Conservation (phyloP, 2,888 invertebrate genomes). For the Cylindroiulus punctatus region DNA sequence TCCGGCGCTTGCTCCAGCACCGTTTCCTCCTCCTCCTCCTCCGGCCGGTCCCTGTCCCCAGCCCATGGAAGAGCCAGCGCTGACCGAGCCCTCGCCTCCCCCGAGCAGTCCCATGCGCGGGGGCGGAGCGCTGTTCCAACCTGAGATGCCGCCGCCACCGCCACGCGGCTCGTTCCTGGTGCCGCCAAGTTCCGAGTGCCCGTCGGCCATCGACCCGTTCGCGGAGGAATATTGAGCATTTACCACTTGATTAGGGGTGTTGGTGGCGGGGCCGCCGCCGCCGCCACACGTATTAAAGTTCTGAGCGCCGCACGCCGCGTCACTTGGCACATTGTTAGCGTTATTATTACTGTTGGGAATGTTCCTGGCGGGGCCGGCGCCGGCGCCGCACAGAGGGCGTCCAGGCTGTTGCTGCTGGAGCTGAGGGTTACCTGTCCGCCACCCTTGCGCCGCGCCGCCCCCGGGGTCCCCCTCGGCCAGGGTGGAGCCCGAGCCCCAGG, state of each 20-base stretch:
- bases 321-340: slow-evolving; percentile 52
- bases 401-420: slow-evolving; percentile 21
- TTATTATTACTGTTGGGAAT: slow-evolving; percentile 55
- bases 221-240: slow-evolving; percentile 56
- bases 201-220: slow-evolving; percentile 49
- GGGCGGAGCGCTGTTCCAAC: slow-evolving; percentile 63
- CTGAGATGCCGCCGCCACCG: slow-evolving; percentile 51
- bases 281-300: slow-evolving; percentile 49
- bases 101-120: slow-evolving; percentile 76
- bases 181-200: slow-evolving; percentile 17
- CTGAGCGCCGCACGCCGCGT: slow-evolving; percentile 19
- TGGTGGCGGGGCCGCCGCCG: slow-evolving; percentile 18
- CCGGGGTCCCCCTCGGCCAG: slow-evolving; percentile 33
- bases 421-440: slow-evolving; percentile 50
- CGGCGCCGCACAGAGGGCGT: slow-evolving; percentile 31
- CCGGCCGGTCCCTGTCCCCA: slow-evolving; percentile 71
- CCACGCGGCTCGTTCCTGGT: slow-evolving; percentile 53
- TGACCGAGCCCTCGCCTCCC: slow-evolving; percentile 84
- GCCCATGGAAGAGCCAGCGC: slow-evolving; percentile 75
- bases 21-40: slow-evolving; percentile 12
- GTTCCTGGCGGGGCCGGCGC: slow-evolving; percentile 54
- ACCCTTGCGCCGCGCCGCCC: not conserved
- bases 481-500: slow-evolving; percentile 50
- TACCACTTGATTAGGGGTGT: slow-evolving; percentile 53
- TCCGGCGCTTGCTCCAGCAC: not conserved